phyloP scores from a whole-genome alignment of 2,113 vertebrate species.

The Seriola rivoliana region DNA sequence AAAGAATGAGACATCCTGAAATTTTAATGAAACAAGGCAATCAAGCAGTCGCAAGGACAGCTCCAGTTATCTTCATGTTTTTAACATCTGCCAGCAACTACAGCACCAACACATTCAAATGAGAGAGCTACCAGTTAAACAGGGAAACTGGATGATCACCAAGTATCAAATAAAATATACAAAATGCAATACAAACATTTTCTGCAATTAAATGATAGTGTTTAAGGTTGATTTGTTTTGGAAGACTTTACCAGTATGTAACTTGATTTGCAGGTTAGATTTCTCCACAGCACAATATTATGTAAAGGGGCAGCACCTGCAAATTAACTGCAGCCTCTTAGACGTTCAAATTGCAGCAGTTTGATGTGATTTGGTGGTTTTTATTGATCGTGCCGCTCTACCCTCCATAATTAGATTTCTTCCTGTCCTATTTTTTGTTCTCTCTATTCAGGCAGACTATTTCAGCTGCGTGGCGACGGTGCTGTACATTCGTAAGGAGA shows the following conservation, averaged over 20 bases:
- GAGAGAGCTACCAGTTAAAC: conserved; percentile 10
- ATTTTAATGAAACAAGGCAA: conserved; percentile 40
- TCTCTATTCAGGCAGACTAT: conserved; percentile 87
- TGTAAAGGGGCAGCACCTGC: conserved; percentile 2
- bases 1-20: conserved; percentile 19
- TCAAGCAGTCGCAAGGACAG: conserved; percentile 10
- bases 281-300: conserved; percentile 16
- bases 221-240: conserved; percentile 9
- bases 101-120: background rate
- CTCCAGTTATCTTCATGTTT: conserved; percentile 31
- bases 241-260: background rate
- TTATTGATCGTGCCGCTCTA: conserved; percentile 29
- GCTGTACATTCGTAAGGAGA: conserved; percentile 90
- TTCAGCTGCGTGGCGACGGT: conserved; percentile 91
- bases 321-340: conserved; percentile 15
- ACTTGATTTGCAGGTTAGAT: conserved; percentile 27
- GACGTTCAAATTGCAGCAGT: conserved; percentile 33
- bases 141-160: conserved; percentile 13
- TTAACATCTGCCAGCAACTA: conserved; percentile 34
- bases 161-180: background rate
- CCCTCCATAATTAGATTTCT: conserved; percentile 34
- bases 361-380: conserved; percentile 30
- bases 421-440: conserved; percentile 9
- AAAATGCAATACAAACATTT: background rate
- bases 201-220: background rate